A percentile compares a stretch with the other conserved stretches of the same genome.
These are phyloP conservation scores for Brienomyrus brachyistius DNA, from an alignment of 2,113 vertebrate genomes.

Conservation along the genomic window DNA sequence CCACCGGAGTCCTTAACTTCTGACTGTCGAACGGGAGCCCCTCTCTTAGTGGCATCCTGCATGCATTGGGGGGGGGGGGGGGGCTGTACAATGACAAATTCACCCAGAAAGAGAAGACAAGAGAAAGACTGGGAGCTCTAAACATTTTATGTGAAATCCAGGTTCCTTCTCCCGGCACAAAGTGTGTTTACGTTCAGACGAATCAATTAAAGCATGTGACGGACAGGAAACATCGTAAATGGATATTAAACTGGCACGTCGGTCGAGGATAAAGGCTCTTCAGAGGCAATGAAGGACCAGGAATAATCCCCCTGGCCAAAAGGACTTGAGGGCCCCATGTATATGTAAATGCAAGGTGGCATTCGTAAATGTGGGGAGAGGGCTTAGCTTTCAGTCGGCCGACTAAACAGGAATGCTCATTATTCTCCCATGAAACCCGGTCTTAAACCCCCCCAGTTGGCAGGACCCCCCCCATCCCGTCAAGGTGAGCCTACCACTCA, in stretches of 20 bases:
- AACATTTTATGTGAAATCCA: not conserved
- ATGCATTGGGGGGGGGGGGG: not conserved
- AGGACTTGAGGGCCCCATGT: constrained; percentile 49
- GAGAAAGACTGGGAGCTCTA: constrained; percentile 14
- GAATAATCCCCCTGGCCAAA: constrained; percentile 54
- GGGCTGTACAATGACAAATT: constrained; percentile 32
- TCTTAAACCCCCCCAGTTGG: not conserved
- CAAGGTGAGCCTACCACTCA: constrained; percentile 45
- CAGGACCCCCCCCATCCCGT: constrained; percentile 20
- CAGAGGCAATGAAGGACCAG: constrained; percentile 27
- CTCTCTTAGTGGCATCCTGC: not conserved
- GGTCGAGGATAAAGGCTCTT: constrained; percentile 6
- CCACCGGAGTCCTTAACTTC: not conserved
- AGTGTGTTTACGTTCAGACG: not conserved
- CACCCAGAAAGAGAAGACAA: constrained; percentile 42
- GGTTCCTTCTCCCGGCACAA: not conserved
- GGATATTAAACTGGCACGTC: constrained; percentile 20
- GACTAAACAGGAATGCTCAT: constrained; percentile 55
- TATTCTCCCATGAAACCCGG: constrained; percentile 48
- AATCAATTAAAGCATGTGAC: constrained; percentile 21
- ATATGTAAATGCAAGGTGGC: constrained; percentile 57
- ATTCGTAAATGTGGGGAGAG: constrained; percentile 30
- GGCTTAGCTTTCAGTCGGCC: constrained; percentile 41
- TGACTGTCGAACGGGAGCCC: not conserved
- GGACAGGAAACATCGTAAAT: constrained; percentile 20